phyloP scores from a whole-genome alignment of 2,888 invertebrate genomes.

The Drosophila diplacantha region DNA sequence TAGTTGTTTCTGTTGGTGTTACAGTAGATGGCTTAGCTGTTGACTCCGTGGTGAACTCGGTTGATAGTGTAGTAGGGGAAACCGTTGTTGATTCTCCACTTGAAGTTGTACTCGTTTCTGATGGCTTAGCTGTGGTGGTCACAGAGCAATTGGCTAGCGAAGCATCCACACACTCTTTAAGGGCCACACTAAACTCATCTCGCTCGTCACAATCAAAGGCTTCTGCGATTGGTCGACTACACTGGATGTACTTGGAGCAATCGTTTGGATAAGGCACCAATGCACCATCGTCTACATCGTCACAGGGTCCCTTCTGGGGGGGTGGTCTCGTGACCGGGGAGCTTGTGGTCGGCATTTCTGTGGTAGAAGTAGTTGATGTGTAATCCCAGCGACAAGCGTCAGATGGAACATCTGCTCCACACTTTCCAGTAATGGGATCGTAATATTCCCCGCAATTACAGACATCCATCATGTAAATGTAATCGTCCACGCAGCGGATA shows the following conservation, averaged over 20 bases:
- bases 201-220: conserved; percentile 51
- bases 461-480: conserved; percentile 62
- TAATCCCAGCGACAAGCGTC: conserved; percentile 63
- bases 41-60: neutral
- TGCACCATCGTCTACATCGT: conserved; percentile 36
- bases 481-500: conserved; percentile 61
- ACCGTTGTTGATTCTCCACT: neutral
- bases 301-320: conserved; percentile 59
- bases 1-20: neutral
- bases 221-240: conserved; percentile 53
- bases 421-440: conserved; percentile 55
- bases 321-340: conserved; percentile 54
- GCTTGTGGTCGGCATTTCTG: conserved; percentile 29
- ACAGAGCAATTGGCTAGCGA: conserved; percentile 55
- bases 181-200: conserved; percentile 56
- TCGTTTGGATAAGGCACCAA: conserved; percentile 63
- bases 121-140: conserved; percentile 22
- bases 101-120: conserved; percentile 14
- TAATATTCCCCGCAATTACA: conserved; percentile 61
- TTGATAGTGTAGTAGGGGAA: neutral
- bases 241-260: conserved; percentile 63
- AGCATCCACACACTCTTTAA: conserved; percentile 53
- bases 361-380: conserved; percentile 43
- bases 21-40: neutral
- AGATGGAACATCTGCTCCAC: conserved; percentile 57